phyloP scores from a whole-genome alignment of 1,140 invertebrate species.

The Thaumetopoea pityocampa region DNA sequence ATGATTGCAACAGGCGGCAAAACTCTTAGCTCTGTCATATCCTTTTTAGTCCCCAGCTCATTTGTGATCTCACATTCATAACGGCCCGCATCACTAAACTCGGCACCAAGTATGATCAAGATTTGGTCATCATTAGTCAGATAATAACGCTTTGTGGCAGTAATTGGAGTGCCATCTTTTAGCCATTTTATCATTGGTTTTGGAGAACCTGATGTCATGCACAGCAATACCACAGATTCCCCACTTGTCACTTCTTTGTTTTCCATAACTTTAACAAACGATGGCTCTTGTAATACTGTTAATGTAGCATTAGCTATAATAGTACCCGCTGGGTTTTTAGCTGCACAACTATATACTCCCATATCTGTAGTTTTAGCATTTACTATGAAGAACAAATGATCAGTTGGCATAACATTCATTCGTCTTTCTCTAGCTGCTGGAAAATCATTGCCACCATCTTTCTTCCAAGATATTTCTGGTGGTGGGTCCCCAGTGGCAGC shows the following conservation, averaged over 20 bases:
- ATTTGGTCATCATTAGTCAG: slow-evolving; percentile 91
- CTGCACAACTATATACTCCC: slow-evolving; percentile 95
- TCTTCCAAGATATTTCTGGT: slow-evolving; percentile 94
- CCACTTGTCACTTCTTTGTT: slow-evolving; percentile 88
- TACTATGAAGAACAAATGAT: slow-evolving; percentile 94
- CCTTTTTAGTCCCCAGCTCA: slow-evolving; percentile 82
- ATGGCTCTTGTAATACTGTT: slow-evolving; percentile 90
- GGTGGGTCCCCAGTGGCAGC: slow-evolving; percentile 91
- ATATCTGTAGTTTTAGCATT: slow-evolving; percentile 92
- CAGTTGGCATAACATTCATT: slow-evolving; percentile 93
- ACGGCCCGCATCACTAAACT: slow-evolving; percentile 85
- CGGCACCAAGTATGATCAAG: slow-evolving; percentile 89
- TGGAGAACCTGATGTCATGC: slow-evolving; percentile 90
- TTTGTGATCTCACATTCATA: slow-evolving; percentile 95
- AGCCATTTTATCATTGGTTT: slow-evolving; percentile 92
- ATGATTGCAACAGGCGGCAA: slow-evolving; percentile 76
- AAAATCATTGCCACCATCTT: slow-evolving; percentile 96
- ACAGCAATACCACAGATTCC: slow-evolving; percentile 90
- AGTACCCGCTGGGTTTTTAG: slow-evolving; percentile 91
- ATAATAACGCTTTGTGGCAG: slow-evolving; percentile 85
- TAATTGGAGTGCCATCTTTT: slow-evolving; percentile 87
- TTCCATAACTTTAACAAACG: slow-evolving; percentile 89
- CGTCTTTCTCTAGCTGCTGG: slow-evolving; percentile 94
- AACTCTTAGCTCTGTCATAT: slow-evolving; percentile 74
- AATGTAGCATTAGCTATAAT: slow-evolving; percentile 93